Evolutionary conservation across 2,113 vertebrate species (phyloP).

Genomic region (Morphnarchus princeps): DNA sequence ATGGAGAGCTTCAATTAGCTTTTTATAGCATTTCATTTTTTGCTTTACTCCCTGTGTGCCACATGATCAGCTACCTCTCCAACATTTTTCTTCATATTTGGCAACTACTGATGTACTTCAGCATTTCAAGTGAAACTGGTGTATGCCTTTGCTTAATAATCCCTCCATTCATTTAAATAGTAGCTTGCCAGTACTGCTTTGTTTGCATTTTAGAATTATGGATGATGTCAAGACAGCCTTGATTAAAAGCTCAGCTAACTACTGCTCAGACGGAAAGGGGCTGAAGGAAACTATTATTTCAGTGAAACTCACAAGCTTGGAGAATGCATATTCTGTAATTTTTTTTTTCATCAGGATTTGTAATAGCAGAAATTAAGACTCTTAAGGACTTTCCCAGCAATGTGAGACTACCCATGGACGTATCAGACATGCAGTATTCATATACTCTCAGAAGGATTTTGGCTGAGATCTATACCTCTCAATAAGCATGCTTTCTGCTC

Average conservation of each 20-base stretch:
- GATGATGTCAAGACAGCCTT: not conserved
- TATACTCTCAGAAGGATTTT: not conserved
- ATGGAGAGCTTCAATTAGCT: not conserved
- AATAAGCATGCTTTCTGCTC: not conserved
- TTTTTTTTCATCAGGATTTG: not conserved
- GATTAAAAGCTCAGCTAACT: not conserved
- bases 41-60: not conserved
- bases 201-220: not conserved
- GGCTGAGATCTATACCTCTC: not conserved
- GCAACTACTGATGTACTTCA: not conserved
- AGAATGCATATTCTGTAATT: not conserved
- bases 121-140: not conserved
- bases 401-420: not conserved
- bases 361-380: not conserved
- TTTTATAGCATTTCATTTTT: not conserved
- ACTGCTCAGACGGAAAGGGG: not conserved
- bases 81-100: not conserved
- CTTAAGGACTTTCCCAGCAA: not conserved
- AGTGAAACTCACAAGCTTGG: not conserved
- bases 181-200: not conserved
- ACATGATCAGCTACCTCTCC: not conserved
- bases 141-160: not conserved
- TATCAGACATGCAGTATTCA: not conserved
- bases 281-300: slow-evolving; percentile 3
- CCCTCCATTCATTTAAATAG: not conserved